A percentile compares a stretch with the other conserved stretches of the same genome.
phyloP scores from a whole-genome alignment of 35 echinoderm and acorn worm species.

The Heliocidaris tuberculata region DNA sequence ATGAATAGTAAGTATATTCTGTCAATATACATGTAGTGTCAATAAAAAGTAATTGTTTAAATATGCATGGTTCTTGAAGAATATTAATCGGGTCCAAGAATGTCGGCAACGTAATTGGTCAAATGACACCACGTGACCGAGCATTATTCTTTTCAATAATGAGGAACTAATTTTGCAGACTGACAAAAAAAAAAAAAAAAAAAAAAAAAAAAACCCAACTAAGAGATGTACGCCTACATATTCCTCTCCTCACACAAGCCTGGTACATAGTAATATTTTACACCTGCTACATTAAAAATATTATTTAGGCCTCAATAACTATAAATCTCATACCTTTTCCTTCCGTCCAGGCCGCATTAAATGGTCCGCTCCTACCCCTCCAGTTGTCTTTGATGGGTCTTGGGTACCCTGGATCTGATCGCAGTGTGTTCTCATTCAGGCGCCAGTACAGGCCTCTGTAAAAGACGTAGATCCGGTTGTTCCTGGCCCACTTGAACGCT shows the following conservation, averaged over 20 bases:
- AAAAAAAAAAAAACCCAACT: no score
- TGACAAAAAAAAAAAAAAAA: no score
- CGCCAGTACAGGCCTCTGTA: slow-evolving; percentile 40
- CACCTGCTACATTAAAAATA: neutral
- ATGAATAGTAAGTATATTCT: neutral
- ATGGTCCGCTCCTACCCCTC: slow-evolving; percentile 3
- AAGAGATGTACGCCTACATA: no score
- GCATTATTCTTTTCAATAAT: no score
- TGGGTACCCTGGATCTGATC: slow-evolving; percentile 40
- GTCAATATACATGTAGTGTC: neutral
- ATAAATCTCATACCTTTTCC: neutral
- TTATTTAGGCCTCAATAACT: neutral
- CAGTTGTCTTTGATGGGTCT: slow-evolving; percentile 43
- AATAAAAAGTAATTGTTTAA: no score
- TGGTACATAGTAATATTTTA: no score
- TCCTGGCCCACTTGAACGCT: slow-evolving; percentile 36
- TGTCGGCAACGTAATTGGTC: no score
- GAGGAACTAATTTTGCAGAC: no score
- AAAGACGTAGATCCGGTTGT: slow-evolving; percentile 53
- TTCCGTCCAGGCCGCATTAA: slow-evolving; percentile 13
- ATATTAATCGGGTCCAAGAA: no score
- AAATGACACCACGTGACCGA: no score
- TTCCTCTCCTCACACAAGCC: no score
- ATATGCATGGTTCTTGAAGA: no score
- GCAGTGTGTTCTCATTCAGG: slow-evolving; percentile 42